A percentile compares a stretch with the other conserved stretches of the same genome.
Conservation (phyloP, 1,140 invertebrate genomes). For the Rhizoglyphus robini region DNA sequence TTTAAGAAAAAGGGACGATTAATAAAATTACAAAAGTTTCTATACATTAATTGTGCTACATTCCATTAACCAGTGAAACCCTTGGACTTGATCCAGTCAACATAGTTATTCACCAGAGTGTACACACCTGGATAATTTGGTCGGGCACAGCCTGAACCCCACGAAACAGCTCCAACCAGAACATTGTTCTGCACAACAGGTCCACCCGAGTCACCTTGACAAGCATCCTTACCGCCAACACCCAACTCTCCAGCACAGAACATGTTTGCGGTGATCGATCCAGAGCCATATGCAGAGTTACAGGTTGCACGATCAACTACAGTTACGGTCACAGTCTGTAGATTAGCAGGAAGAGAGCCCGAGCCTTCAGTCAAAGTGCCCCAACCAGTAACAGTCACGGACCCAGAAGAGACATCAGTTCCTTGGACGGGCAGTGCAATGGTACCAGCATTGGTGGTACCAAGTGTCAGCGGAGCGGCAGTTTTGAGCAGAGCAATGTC, state of each 20-base stretch:
- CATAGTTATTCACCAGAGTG: too few species aligned
- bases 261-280: constrained; percentile 42
- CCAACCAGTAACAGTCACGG: neutral
- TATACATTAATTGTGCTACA: too few species aligned
- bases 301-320: neutral
- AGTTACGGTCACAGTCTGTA: neutral
- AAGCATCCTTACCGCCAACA: constrained; percentile 65
- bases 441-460: neutral
- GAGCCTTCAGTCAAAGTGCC: neutral
- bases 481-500: neutral
- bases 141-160: too few species aligned
- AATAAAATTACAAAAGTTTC: too few species aligned
- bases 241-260: too few species aligned
- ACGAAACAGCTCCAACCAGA: neutral
- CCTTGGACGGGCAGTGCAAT: neutral
- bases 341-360: neutral
- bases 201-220: constrained; percentile 45
- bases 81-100: too few species aligned
- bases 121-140: too few species aligned
- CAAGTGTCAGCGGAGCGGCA: neutral
- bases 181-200: too few species aligned
- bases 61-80: too few species aligned
- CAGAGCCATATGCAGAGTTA: neutral
- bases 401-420: neutral
- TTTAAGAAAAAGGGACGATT: too few species aligned